Conservation (phyloP, 2,113 vertebrate species). For the Spea multiplicata region DNA sequence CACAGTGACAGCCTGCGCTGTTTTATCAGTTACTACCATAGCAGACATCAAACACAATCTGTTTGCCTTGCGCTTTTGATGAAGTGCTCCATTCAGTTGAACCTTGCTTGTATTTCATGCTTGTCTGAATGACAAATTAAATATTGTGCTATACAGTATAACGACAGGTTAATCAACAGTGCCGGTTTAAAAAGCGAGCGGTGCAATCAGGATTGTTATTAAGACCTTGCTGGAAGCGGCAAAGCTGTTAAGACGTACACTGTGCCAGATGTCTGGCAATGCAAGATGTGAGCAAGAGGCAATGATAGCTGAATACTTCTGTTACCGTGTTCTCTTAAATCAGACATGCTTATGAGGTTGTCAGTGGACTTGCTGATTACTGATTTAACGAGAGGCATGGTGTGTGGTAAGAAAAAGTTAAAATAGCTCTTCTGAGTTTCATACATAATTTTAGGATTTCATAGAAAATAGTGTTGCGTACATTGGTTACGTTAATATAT, state of each 20-base stretch:
- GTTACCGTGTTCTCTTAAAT: constrained; percentile 27
- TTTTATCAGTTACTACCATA: constrained; percentile 58
- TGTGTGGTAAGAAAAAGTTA: too few species aligned
- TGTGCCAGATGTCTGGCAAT: constrained; percentile 33
- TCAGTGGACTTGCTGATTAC: constrained; percentile 13
- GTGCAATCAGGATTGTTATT: constrained; percentile 39
- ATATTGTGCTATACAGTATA: constrained; percentile 59
- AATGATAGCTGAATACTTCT: constrained; percentile 31
- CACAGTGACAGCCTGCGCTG: constrained; percentile 55
- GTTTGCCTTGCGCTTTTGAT: constrained; percentile 63
- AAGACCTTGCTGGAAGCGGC: constrained; percentile 52
- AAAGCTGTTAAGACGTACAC: constrained; percentile 53
- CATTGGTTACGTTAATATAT: too few species aligned
- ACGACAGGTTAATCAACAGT: constrained; percentile 66
- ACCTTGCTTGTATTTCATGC: constrained; percentile 60
- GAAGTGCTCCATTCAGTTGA: constrained; percentile 57
- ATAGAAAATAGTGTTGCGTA: too few species aligned
- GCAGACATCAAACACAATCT: constrained; percentile 64
- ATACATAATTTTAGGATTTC: too few species aligned
- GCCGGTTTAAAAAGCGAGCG: constrained; percentile 59
- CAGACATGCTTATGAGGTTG: constrained; percentile 48
- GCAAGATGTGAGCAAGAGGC: constrained; percentile 42
- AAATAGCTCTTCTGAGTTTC: too few species aligned
- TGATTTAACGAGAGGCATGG: background rate
- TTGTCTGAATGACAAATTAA: constrained; percentile 65